A percentile compares a stretch with the other conserved stretches of the same genome.
These are phyloP conservation scores for Aradus depressus DNA, from an alignment of 2,888 invertebrate species.

Conservation along the genomic window DNA sequence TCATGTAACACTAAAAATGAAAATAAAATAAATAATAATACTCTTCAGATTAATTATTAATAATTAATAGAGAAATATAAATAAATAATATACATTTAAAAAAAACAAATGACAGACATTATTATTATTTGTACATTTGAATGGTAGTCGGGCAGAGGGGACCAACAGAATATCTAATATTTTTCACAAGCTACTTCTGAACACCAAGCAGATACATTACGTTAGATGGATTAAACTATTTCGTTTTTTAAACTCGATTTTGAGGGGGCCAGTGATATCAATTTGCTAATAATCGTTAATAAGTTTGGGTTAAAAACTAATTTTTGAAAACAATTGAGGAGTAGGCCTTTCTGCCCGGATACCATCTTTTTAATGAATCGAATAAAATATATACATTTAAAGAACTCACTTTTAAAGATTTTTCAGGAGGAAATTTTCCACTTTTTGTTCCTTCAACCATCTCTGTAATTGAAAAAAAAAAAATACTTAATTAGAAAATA, in stretches of 20 bases:
- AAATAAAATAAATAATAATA: neutral
- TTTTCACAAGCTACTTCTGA: too few species aligned
- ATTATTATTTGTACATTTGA: too few species aligned
- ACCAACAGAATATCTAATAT: too few species aligned
- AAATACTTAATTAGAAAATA: neutral
- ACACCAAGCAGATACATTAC: too few species aligned
- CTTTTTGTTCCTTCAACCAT: slow-evolving; percentile 34
- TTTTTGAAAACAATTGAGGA: too few species aligned
- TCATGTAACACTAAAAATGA: slow-evolving; percentile 36
- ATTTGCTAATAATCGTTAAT: too few species aligned
- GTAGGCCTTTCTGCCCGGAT: too few species aligned
- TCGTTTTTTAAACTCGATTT: too few species aligned
- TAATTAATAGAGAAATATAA: neutral
- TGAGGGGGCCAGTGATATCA: too few species aligned
- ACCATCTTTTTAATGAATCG: too few species aligned
- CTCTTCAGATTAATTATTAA: neutral
- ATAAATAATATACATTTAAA: neutral
- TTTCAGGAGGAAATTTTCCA: slow-evolving; percentile 36
- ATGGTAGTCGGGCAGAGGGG: too few species aligned
- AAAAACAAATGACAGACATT: neutral
- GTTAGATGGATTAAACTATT: neutral
- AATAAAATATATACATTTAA: slow-evolving; percentile 7
- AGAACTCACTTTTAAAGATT: slow-evolving; percentile 35
- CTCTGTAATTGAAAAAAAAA: slow-evolving; percentile 33
- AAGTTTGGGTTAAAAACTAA: too few species aligned